Conservation (phyloP, 2,888 invertebrate species). For the Scaptomyza flava region DNA sequence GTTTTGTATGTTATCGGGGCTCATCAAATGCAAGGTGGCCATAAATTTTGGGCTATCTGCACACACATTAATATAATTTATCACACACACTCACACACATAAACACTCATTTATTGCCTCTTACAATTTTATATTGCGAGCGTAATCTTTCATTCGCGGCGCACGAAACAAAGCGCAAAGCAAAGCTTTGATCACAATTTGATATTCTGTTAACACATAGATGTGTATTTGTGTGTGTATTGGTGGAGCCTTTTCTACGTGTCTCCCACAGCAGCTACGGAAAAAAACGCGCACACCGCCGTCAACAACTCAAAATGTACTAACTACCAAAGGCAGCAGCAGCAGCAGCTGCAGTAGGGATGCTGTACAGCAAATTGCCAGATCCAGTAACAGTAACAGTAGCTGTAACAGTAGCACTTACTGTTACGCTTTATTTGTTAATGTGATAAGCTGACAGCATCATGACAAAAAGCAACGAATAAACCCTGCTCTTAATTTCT, state of each 20-base stretch:
- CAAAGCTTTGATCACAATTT: slow-evolving; percentile 35
- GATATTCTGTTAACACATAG: slow-evolving; percentile 28
- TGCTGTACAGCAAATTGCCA: slow-evolving; percentile 53
- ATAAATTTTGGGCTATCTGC: slow-evolving; percentile 69
- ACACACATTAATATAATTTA: slow-evolving; percentile 75
- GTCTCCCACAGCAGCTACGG: slow-evolving; percentile 28
- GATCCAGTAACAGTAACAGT: slow-evolving; percentile 20
- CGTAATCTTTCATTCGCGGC: slow-evolving; percentile 63
- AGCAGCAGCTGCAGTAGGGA: slow-evolving; percentile 31
- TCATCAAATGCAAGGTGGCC: slow-evolving; percentile 48
- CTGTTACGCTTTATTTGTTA: slow-evolving; percentile 4
- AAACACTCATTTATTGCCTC: slow-evolving; percentile 48
- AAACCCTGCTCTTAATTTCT: slow-evolving; percentile 44
- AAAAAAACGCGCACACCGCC: slow-evolving; percentile 67
- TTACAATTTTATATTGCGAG: slow-evolving; percentile 58
- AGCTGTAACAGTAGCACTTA: slow-evolving; percentile 25
- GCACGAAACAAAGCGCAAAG: neutral
- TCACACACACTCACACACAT: slow-evolving; percentile 40
- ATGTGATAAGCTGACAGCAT: slow-evolving; percentile 40
- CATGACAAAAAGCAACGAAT: neutral
- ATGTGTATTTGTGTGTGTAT: neutral
- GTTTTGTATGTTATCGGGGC: slow-evolving; percentile 31
- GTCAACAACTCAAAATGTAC: slow-evolving; percentile 74
- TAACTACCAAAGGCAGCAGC: slow-evolving; percentile 44
- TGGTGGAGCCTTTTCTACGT: slow-evolving; percentile 13